A percentile compares a stretch with the other conserved stretches of the same genome.
Evolutionary conservation across 2,888 invertebrate species (phyloP).

Genomic region (Drosophila nigritarsus): DNA sequence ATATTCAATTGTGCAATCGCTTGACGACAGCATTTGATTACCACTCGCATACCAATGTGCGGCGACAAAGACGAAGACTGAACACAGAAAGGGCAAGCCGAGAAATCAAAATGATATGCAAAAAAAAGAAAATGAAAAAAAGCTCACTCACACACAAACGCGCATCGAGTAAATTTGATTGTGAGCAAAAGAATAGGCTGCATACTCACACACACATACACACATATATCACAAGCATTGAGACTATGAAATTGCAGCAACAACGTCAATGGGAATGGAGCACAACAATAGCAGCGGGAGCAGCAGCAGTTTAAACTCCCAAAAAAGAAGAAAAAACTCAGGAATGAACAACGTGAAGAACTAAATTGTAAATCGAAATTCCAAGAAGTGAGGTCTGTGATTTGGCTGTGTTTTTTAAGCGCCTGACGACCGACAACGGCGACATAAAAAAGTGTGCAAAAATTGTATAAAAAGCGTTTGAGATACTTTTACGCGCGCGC

Average conservation of each 20-base stretch:
- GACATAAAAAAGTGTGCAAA: conserved; percentile 59
- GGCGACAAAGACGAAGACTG: conserved; percentile 42
- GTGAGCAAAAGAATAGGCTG: conserved; percentile 67
- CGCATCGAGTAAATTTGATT: conserved; percentile 64
- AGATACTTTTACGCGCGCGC: conserved; percentile 77
- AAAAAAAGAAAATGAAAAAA: conserved; percentile 67
- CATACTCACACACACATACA: conserved; percentile 32
- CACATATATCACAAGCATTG: conserved; percentile 26
- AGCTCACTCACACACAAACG: conserved; percentile 20
- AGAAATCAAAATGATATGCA: conserved; percentile 70
- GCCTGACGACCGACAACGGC: conserved; percentile 52
- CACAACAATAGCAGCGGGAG: conserved; percentile 67
- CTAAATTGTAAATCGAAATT: conserved; percentile 80
- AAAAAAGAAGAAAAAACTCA: conserved; percentile 28
- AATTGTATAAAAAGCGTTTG: conserved; percentile 62
- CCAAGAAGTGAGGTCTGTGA: conserved; percentile 73
- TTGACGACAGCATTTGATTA: conserved; percentile 4
- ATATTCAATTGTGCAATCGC: not conserved
- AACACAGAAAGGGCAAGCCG: conserved; percentile 65
- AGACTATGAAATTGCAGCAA: conserved; percentile 68
- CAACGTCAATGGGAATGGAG: conserved; percentile 72
- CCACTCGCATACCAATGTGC: conserved; percentile 56
- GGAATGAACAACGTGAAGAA: conserved; percentile 65
- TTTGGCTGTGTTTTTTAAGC: conserved; percentile 53
- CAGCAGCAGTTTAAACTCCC: conserved; percentile 47